Evolutionary conservation across 2,888 invertebrate genomes (phyloP), one percentile per base, ranked within the genome.

Genomic region (Cremastinae sp.): DNA sequence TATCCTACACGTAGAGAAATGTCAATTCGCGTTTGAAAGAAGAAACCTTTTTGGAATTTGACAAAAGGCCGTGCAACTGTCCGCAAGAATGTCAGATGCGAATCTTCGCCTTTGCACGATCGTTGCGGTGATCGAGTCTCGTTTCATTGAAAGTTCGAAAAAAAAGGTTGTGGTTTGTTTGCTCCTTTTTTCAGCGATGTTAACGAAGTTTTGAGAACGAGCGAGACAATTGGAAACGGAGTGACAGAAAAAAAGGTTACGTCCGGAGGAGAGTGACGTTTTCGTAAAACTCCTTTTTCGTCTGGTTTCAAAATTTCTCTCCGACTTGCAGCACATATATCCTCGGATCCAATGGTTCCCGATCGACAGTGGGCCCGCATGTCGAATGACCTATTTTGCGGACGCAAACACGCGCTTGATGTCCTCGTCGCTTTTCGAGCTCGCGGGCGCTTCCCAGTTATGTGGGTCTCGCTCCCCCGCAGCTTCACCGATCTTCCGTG

Each of bases 291-390:
- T 5, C 28, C 37, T 10, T 14, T 39, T 47, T 10, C 14, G 5
- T 56, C 22, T 58, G 12, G 28, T 14, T 37, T 22, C 51, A 28
- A 47, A 61, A 73, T 73, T 66, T 39, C 47, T 51, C 41, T 12
- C 28, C 55, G 28, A 51, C 10, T 28, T 22, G 28, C 2, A 53
- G 45, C 49, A 22, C 22, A 75, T 75, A n/a, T 72, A 64, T 59
- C 59, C 64, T 49, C n/a, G 77, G 74, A 83, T 81, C 83, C 83
- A 80, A 83, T 83, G 83, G 82, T 80, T 81, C 80, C 77, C 71
- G 78, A 78, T 58, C 68, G 82, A 88, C 83, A 85, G 84, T 86
- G 82, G 82, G 82, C 86, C 86, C 84, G 84, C 84, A 87, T 86
- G 84, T 84, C 79, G 84, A 87, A 83, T 83, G 82, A 76, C 79